phyloP scores from a whole-genome alignment of 2,888 invertebrate species.

The Microdon myrmicae region DNA sequence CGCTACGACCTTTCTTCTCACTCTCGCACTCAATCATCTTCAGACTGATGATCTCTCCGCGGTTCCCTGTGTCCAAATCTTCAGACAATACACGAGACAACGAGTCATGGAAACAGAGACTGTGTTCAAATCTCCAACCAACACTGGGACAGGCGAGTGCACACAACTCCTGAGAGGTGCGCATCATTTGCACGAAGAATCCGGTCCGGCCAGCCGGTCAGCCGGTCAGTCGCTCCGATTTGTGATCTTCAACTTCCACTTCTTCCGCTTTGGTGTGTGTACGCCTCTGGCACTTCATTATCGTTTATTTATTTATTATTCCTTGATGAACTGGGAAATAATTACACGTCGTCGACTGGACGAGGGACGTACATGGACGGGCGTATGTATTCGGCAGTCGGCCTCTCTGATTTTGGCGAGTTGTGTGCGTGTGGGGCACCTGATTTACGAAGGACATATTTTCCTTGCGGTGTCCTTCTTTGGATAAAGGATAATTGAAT shows the following conservation, averaged over 20 bases:
- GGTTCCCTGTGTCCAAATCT: slow-evolving; percentile 18
- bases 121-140: slow-evolving; percentile 30
- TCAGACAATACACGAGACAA: slow-evolving; percentile 39
- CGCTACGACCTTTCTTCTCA: slow-evolving; percentile 19
- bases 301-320: slow-evolving; percentile 48
- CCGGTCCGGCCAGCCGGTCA: slow-evolving; percentile 39
- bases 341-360: slow-evolving; percentile 22
- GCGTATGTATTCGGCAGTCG: slow-evolving; percentile 20
- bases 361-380: slow-evolving; percentile 15
- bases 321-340: slow-evolving; percentile 45
- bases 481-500: slow-evolving; percentile 47
- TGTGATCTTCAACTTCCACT: slow-evolving; percentile 40
- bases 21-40: slow-evolving; percentile 8
- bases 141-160: slow-evolving; percentile 29
- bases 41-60: slow-evolving; percentile 16
- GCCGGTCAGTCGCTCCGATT: slow-evolving; percentile 19
- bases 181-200: slow-evolving; percentile 31
- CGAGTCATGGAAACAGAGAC: slow-evolving; percentile 28
- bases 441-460: slow-evolving; percentile 44
- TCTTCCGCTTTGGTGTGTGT: slow-evolving; percentile 17
- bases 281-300: slow-evolving; percentile 45
- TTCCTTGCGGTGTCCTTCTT: slow-evolving; percentile 41
- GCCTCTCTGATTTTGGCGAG: not conserved
- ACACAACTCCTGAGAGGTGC: slow-evolving; percentile 39
- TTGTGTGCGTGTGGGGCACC: slow-evolving; percentile 10